Base-by-base conservation (phyloP, 2,113 vertebrate genomes). In the Cervus canadensis region DNA sequence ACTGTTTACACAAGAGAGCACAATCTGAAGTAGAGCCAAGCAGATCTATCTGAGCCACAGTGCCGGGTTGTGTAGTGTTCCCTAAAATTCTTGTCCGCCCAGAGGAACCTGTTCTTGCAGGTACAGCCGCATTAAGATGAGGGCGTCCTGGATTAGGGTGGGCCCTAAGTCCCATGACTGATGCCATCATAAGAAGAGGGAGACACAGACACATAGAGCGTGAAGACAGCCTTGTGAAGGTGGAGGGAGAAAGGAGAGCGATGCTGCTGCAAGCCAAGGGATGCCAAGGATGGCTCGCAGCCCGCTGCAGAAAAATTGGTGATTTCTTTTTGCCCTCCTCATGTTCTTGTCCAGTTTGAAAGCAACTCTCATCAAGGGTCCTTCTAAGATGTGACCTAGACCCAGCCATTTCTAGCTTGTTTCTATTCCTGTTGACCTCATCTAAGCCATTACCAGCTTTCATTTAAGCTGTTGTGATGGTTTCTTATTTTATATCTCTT, bases 181-280 rank as follows among this genome's bases (percentile, higher is more conserved):
- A 40, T 56, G 52, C 54, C 13, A 4, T 23, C 50, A 15, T 33
- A 21, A 87, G 48, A 12, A 71, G 33, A 87, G 43, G n/a, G 52
- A 95, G 59, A 28, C 14, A 15, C 26, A 56, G 64, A 78, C 8
- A 36, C 43, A 60, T 2, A 16, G 6, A 71, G 25, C 26, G 25
- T 28, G 40, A 54, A 87, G n/a, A 23, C 15, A 23, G 25, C n/a
- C 40, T 10, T 14, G 71, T 50, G 45, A 82, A 43, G 59, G n/a
- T 30, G 26, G 17, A 40, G 33, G 74, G 23, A 52, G 43, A 16
- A 79, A 2, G 48, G 1, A 5, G 9, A 74, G 26, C 2, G 13
- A 40, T 1, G 11, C 1, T 0, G n/a, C 36, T 8, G 5, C 10
- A 57, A 59, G 9, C n/a, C 50, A 54, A 78, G 14, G 19, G 7